Conservation (phyloP, 2,113 vertebrate species). For the Salvelinus fontinalis region DNA sequence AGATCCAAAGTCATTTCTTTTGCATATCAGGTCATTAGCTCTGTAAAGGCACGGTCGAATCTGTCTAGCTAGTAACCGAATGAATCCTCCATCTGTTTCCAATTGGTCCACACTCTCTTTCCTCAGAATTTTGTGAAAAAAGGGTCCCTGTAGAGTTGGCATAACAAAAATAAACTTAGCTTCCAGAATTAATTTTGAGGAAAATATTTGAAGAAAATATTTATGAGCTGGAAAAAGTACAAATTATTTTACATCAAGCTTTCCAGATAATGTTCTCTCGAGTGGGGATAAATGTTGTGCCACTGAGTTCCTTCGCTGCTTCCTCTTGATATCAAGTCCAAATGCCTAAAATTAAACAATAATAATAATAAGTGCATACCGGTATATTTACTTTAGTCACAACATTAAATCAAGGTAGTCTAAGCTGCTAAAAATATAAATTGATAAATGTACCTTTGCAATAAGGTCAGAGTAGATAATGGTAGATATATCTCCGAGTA, state of each 20-base stretch:
- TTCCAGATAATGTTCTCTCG: conserved; percentile 24
- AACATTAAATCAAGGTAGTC: background rate
- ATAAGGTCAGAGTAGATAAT: conserved; percentile 38
- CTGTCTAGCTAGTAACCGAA: conserved; percentile 30
- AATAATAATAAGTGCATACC: background rate
- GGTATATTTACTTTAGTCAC: background rate
- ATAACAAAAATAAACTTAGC: background rate
- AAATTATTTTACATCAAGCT: conserved; percentile 24
- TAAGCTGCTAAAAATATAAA: background rate
- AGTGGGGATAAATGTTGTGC: background rate
- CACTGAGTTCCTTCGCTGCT: background rate
- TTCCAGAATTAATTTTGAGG: too few relatives aligned
- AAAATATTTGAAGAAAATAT: too few relatives aligned
- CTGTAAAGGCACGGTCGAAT: conserved; percentile 26
- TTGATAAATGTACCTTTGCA: conserved; percentile 23
- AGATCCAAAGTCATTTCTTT: conserved; percentile 20
- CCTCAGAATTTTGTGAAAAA: conserved; percentile 26
- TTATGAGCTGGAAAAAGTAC: background rate
- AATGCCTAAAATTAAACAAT: conserved; percentile 23
- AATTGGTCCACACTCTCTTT: conserved; percentile 17
- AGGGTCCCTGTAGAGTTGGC: conserved; percentile 21
- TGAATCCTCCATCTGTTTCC: conserved; percentile 37
- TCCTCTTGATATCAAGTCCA: conserved; percentile 26
- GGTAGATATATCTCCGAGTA: conserved; percentile 39
- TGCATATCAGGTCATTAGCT: conserved; percentile 23